Percentiles rank a stretch among this genome's conserved stretches.
phyloP scores from a whole-genome alignment of 2,113 vertebrate genomes.

The Neogobius melanostomus region DNA sequence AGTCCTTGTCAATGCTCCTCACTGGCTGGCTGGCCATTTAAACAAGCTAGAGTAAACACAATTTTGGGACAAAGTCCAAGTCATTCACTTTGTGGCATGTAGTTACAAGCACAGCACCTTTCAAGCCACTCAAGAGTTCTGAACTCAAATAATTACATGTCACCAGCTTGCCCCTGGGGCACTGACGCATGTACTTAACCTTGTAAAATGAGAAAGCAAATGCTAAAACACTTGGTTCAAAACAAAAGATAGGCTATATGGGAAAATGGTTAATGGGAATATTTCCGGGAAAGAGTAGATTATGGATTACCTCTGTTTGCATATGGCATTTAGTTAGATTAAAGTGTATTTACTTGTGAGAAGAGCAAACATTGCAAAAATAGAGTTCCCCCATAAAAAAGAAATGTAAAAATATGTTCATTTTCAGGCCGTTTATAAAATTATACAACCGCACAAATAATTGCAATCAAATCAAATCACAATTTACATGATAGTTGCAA shows the following conservation, averaged over 20 bases:
- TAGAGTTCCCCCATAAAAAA: not conserved
- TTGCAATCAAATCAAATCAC: no score
- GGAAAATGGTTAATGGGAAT: not conserved
- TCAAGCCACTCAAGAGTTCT: conserved; percentile 34
- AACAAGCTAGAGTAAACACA: conserved; percentile 46
- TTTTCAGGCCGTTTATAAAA: not conserved
- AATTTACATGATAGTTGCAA: no score
- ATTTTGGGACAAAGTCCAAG: conserved; percentile 46
- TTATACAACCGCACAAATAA: not conserved
- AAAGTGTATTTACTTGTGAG: not conserved
- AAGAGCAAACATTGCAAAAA: not conserved
- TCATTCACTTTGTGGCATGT: conserved; percentile 37
- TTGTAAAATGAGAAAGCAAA: conserved; percentile 34
- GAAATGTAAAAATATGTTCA: not conserved
- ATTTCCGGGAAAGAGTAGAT: conserved; percentile 22
- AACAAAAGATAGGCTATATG: conserved; percentile 14
- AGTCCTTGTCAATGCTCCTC: conserved; percentile 44
- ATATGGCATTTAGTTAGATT: conserved; percentile 26
- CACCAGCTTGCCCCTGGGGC: conserved; percentile 34
- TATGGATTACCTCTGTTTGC: conserved; percentile 51
- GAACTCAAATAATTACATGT: conserved; percentile 58
- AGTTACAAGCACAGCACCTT: conserved; percentile 37
- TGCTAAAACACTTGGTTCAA: conserved; percentile 5
- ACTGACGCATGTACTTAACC: conserved; percentile 49
- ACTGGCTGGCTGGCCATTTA: conserved; percentile 31